phyloP scores from a whole-genome alignment of 1,140 invertebrate genomes.

The Antheraea pernyi region DNA sequence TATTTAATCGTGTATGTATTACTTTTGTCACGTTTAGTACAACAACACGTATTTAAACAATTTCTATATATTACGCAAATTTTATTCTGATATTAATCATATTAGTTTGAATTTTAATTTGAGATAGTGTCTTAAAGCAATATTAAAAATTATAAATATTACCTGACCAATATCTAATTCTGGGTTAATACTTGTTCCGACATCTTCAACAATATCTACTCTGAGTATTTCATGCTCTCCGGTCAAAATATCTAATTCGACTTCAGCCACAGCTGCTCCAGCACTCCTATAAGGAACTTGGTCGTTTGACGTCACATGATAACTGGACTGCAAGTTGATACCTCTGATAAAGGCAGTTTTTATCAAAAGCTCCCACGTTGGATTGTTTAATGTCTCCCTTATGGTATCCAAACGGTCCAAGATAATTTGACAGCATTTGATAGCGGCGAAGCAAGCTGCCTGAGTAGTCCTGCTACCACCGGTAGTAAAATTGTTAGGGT shows the following conservation, averaged over 20 bases:
- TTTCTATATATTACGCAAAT: too few species aligned
- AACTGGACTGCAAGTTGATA: slow-evolving; percentile 83
- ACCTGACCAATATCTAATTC: slow-evolving; percentile 91
- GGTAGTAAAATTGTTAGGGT: slow-evolving; percentile 81
- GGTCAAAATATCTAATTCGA: slow-evolving; percentile 89
- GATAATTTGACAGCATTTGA: slow-evolving; percentile 83
- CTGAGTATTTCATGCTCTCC: slow-evolving; percentile 85
- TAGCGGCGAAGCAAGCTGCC: slow-evolving; percentile 78
- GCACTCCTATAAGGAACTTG: slow-evolving; percentile 81
- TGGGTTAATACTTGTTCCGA: slow-evolving; percentile 87
- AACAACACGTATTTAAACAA: too few species aligned
- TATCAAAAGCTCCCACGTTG: slow-evolving; percentile 83
- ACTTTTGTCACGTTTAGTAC: too few species aligned
- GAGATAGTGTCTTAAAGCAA: too few species aligned
- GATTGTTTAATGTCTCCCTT: slow-evolving; percentile 74
- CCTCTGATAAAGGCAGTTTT: slow-evolving; percentile 75
- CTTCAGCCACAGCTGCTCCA: slow-evolving; percentile 82
- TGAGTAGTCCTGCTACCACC: slow-evolving; percentile 81
- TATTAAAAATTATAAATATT: slow-evolving; percentile 15
- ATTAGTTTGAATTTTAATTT: too few species aligned
- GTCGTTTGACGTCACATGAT: slow-evolving; percentile 80
- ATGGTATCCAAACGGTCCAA: slow-evolving; percentile 81
- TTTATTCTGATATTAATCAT: slow-evolving; percentile 11
- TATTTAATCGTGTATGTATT: too few species aligned
- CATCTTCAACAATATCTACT: slow-evolving; percentile 89